Percentiles rank a stretch among this genome's conserved stretches.
Evolutionary conservation across 2,888 invertebrate genomes (phyloP).

Genomic region (Arenicola marina): DNA sequence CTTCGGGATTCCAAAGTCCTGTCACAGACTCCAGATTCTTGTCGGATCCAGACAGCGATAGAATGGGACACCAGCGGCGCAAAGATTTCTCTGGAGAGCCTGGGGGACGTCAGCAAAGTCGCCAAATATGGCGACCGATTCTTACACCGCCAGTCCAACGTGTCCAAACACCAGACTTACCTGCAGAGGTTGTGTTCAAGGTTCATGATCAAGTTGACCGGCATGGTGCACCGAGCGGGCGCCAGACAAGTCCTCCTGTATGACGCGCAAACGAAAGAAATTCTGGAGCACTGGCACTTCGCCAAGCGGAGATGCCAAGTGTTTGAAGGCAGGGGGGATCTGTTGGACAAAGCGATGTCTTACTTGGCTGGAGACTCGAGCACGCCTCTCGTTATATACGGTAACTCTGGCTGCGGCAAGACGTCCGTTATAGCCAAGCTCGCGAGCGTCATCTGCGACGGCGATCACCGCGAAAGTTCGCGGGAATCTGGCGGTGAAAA

Average conservation of each 20-base stretch:
- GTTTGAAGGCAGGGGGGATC: conserved; percentile 13
- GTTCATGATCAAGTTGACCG: background rate
- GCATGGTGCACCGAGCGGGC: background rate
- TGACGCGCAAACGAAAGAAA: conserved; percentile 3
- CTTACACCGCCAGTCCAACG: background rate
- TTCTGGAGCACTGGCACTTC: conserved; percentile 13
- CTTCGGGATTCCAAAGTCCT: too few relatives aligned
- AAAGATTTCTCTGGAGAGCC: too few relatives aligned
- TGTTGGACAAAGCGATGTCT: background rate
- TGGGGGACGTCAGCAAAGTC: too few relatives aligned
- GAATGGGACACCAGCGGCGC: too few relatives aligned
- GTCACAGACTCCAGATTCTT: too few relatives aligned
- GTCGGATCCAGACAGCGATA: too few relatives aligned
- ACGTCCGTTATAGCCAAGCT: conserved; percentile 39
- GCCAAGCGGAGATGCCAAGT: conserved; percentile 10
- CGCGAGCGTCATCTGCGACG: background rate
- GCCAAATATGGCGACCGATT: background rate
- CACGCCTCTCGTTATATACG: conserved; percentile 34
- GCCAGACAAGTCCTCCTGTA: background rate
- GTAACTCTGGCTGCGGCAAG: conserved; percentile 39
- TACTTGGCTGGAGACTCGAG: background rate
- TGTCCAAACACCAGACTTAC: conserved; percentile 10
- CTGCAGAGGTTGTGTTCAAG: conserved; percentile 8
- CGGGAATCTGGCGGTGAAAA: too few relatives aligned
- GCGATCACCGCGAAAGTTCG: background rate